phyloP scores from a whole-genome alignment of 2,113 vertebrate species.

The Vulpes ferrilata region DNA sequence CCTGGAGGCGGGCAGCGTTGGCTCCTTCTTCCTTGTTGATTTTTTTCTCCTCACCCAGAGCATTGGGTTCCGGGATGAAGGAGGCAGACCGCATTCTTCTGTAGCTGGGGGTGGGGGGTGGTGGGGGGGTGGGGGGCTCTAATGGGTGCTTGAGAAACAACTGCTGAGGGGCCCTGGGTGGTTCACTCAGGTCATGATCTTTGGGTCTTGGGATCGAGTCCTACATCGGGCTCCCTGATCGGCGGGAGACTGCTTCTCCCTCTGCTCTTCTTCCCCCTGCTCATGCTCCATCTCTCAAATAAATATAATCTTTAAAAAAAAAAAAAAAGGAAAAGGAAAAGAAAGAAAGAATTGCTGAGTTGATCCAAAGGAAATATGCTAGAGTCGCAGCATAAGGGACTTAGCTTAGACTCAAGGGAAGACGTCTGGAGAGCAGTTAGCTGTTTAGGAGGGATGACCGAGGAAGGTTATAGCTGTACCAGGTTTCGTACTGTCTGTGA shows the following conservation, averaged over 20 bases:
- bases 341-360: not conserved
- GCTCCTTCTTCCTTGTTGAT: not conserved
- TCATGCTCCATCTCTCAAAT: no score
- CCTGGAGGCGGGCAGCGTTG: not conserved
- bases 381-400: not conserved
- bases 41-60: not conserved
- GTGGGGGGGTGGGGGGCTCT: not conserved
- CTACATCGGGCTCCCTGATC: no score
- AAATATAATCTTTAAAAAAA: no score
- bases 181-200: no score
- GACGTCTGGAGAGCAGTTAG: not conserved
- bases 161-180: not conserved
- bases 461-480: not conserved
- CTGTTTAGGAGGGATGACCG: not conserved
- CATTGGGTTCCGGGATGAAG: not conserved
- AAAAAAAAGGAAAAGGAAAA: no score
- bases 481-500: not conserved
- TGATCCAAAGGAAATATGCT: conserved; percentile 10
- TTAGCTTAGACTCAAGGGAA: conserved; percentile 12
- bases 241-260: no score
- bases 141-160: not conserved
- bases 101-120: not conserved
- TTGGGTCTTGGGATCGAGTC: no score
- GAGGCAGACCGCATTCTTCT: not conserved
- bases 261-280: no score